phyloP scores from a whole-genome alignment of 37 sponge, comb jelly and placozoan genomes.

The Dysidea cf. avara region DNA sequence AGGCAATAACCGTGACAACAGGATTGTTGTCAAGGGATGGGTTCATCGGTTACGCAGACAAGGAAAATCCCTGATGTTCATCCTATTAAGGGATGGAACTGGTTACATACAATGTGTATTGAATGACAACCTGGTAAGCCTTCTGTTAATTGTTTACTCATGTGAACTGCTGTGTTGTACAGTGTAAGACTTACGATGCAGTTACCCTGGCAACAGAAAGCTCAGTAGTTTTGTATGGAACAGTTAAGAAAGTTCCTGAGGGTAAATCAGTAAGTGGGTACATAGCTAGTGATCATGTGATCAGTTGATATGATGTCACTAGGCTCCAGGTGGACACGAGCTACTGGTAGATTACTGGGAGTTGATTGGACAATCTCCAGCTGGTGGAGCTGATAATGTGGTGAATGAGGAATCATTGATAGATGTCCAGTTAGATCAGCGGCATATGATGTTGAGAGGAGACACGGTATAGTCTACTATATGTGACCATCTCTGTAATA shows the following conservation, averaged over 20 bases:
- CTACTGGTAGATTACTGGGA: slow-evolving; percentile 95
- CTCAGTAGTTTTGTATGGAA: slow-evolving; percentile 78
- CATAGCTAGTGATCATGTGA: background rate
- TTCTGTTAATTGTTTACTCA: background rate
- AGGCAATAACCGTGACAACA: slow-evolving; percentile 23
- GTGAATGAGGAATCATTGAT: slow-evolving; percentile 83
- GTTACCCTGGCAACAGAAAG: slow-evolving; percentile 78
- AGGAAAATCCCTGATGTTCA: slow-evolving; percentile 81
- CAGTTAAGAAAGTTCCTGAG: slow-evolving; percentile 67
- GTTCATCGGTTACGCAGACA: slow-evolving; percentile 89
- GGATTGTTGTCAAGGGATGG: slow-evolving; percentile 89
- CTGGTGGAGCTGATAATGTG: slow-evolving; percentile 92
- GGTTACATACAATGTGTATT: slow-evolving; percentile 93
- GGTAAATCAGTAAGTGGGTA: slow-evolving; percentile 67
- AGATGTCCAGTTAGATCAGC: slow-evolving; percentile 88
- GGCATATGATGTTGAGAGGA: slow-evolving; percentile 92
- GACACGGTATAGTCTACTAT: slow-evolving; percentile 53
- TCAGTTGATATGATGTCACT: background rate
- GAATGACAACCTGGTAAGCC: slow-evolving; percentile 67
- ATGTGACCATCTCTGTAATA: too few species aligned
- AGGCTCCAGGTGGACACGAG: slow-evolving; percentile 98
- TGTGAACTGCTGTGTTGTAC: background rate
- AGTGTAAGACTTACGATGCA: slow-evolving; percentile 90
- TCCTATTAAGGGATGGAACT: slow-evolving; percentile 94
- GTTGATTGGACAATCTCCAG: slow-evolving; percentile 84